phyloP scores from a whole-genome alignment of 2,888 invertebrate species.

The Cephus pulcher region DNA sequence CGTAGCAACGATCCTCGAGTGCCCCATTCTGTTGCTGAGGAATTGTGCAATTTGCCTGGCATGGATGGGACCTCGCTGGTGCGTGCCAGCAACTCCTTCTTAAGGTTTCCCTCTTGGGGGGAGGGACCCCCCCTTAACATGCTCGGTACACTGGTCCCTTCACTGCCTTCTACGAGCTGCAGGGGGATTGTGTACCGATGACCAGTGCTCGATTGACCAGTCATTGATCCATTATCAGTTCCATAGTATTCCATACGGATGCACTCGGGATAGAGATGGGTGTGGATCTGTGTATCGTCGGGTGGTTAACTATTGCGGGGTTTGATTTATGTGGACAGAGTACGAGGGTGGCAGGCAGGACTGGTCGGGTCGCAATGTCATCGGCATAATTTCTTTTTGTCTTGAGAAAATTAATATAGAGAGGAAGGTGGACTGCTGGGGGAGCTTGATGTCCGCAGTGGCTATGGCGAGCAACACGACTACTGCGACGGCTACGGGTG shows the following conservation, averaged over 20 bases:
- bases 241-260: neutral
- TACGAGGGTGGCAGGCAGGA: neutral
- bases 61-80: neutral
- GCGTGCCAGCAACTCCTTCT: neutral
- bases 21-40: neutral
- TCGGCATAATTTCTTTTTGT: neutral
- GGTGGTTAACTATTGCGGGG: neutral
- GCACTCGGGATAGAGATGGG: neutral
- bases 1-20: neutral
- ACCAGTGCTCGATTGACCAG: neutral
- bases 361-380: neutral
- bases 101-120: neutral
- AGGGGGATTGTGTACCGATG: neutral
- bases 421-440: neutral
- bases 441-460: neutral
- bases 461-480: neutral
- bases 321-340: neutral
- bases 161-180: neutral
- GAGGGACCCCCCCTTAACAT: neutral
- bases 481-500: neutral
- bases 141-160: neutral
- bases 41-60: neutral
- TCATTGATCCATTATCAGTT: neutral
- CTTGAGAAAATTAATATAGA: neutral
- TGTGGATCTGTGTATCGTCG: neutral